Evolutionary conservation across 2,113 vertebrate genomes (phyloP).

Genomic region (Antechinus stuartii): DNA sequence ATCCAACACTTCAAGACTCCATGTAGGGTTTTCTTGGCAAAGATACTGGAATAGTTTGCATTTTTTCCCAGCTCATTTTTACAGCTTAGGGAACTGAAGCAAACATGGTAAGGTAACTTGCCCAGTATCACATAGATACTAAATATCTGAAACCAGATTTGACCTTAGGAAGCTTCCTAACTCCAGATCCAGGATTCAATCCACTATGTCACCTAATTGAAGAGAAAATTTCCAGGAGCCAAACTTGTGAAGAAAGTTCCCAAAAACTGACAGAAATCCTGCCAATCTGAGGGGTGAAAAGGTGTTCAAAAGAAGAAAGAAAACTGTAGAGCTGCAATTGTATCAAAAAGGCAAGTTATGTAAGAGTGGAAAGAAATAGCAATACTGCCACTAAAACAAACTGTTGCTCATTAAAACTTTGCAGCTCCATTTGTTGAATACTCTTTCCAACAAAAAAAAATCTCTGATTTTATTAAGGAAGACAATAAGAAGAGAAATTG

Average conservation of each 20-base stretch:
- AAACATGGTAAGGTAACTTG: not conserved
- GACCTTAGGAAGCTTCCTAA: not conserved
- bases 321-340: not conserved
- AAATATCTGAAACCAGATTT: not conserved
- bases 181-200: not conserved
- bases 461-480: not conserved
- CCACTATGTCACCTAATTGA: not conserved
- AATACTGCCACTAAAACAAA: not conserved
- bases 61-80: not conserved
- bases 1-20: not conserved
- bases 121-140: not conserved
- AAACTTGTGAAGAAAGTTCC: not conserved
- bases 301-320: not conserved
- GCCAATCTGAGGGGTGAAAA: not conserved
- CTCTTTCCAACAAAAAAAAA: not conserved
- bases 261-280: not conserved
- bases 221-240: not conserved
- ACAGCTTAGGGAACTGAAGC: not conserved
- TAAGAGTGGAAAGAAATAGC: not conserved
- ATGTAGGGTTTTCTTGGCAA: not conserved
- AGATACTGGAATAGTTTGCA: not conserved
- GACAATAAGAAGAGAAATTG: not conserved
- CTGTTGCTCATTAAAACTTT: slow-evolving; percentile 40
- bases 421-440: not conserved
- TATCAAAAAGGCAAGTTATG: not conserved